Percentiles rank a stretch among this genome's conserved stretches.
phyloP scores from a whole-genome alignment of 2,113 vertebrate species.

The Rattus rattus region DNA sequence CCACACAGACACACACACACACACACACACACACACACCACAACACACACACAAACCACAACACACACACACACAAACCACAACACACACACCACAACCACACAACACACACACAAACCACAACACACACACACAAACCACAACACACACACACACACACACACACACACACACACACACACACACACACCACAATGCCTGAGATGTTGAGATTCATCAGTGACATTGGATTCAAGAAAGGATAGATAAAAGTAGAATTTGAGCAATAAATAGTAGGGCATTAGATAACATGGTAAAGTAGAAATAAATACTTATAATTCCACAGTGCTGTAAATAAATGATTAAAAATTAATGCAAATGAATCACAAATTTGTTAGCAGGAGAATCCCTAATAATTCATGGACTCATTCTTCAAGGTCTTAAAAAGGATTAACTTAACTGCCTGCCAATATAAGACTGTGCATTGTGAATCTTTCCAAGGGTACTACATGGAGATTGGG shows the following conservation, averaged over 20 bases:
- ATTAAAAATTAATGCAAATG: neutral
- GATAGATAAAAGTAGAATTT: neutral
- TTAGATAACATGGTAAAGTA: neutral
- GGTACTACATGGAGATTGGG: neutral
- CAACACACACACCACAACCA: too few species aligned
- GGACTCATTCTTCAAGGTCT: neutral
- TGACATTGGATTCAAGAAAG: neutral
- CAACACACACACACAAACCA: too few species aligned
- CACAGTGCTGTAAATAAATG: neutral
- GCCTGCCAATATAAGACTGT: neutral
- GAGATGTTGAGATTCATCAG: neutral
- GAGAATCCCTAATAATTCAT: neutral
- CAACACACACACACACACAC: too few species aligned
- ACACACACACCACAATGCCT: too few species aligned
- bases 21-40: neutral
- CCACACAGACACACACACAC: neutral
- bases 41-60: neutral
- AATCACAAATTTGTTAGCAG: neutral
- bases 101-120: too few species aligned
- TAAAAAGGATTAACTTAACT: neutral
- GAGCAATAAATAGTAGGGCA: neutral
- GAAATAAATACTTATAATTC: neutral
- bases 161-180: too few species aligned
- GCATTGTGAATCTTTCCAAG: neutral
- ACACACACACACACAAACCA: too few species aligned